Evolutionary conservation across 2,797 vertebrate species (phyloP).

Genomic region (Enteromius paludinosus): DNA sequence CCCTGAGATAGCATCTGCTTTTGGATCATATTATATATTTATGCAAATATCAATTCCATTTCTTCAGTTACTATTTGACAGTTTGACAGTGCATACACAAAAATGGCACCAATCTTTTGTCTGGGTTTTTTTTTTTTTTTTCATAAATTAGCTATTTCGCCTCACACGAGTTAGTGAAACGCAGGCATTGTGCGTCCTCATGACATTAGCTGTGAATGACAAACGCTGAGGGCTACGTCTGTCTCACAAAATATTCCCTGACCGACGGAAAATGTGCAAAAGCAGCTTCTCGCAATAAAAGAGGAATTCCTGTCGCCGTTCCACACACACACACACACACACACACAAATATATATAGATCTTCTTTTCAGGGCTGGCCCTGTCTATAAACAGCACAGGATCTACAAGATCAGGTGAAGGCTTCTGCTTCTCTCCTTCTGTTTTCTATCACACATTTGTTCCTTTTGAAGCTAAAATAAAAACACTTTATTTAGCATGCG

Average conservation of each 20-base stretch:
- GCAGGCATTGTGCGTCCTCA: slow-evolving; percentile 24
- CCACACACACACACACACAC: slow-evolving; percentile 10
- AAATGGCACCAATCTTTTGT: neutral
- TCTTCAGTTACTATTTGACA: neutral
- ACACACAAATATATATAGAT: neutral
- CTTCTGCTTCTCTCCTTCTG: slow-evolving; percentile 1
- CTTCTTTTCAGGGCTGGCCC: slow-evolving; percentile 18
- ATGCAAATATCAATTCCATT: slow-evolving; percentile 2
- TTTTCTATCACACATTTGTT: neutral
- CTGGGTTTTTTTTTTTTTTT: neutral
- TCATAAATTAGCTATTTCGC: slow-evolving; percentile 33
- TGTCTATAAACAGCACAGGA: slow-evolving; percentile 18
- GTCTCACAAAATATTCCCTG: slow-evolving; percentile 43
- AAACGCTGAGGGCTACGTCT: slow-evolving; percentile 35
- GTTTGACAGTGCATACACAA: neutral
- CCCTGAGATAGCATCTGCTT: slow-evolving; percentile 23
- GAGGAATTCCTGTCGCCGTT: slow-evolving; percentile 44
- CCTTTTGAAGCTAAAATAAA: neutral
- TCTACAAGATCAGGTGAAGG: slow-evolving; percentile 6
- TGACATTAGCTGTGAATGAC: slow-evolving; percentile 40
- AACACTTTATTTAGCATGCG: neutral
- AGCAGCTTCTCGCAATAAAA: slow-evolving; percentile 47
- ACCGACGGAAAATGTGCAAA: slow-evolving; percentile 39
- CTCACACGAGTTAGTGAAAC: slow-evolving; percentile 21
- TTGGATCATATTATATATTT: neutral